A percentile compares a stretch with the other conserved stretches of the same genome.
Evolutionary conservation across 2,113 vertebrate species (phyloP).

Genomic region (Mastomys coucha): DNA sequence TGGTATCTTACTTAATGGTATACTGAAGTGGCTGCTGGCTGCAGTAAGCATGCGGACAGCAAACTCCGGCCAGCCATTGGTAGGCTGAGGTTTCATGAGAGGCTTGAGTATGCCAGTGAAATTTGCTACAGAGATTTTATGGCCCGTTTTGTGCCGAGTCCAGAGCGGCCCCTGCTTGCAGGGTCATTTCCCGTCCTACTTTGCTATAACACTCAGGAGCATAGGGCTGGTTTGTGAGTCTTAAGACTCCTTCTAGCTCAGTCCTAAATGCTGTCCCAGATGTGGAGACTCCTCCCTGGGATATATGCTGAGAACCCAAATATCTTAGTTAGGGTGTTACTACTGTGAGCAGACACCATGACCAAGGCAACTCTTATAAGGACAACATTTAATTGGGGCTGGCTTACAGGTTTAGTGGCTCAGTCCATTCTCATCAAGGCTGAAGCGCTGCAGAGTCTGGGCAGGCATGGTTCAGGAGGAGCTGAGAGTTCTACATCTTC

Average conservation of each 20-base stretch:
- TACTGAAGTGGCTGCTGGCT: neutral
- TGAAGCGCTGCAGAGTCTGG: too few relatives aligned
- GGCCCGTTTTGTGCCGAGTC: neutral
- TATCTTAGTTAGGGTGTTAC: too few relatives aligned
- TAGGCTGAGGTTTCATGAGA: neutral
- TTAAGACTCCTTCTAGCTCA: neutral
- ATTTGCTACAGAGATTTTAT: neutral
- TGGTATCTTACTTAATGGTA: neutral
- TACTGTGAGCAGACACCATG: too few relatives aligned
- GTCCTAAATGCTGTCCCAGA: neutral
- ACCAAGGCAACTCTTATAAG: too few relatives aligned
- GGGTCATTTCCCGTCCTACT: neutral
- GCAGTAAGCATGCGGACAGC: neutral
- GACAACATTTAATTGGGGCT: too few relatives aligned
- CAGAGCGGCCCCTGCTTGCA: neutral
- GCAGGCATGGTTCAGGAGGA: too few relatives aligned
- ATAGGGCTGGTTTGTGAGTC: neutral
- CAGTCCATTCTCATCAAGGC: too few relatives aligned
- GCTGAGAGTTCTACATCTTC: too few relatives aligned
- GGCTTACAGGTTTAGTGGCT: too few relatives aligned
- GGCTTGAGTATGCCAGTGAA: neutral
- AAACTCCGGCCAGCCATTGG: neutral
- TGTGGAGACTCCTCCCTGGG: rapidly evolving
- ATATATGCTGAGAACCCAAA: neutral
- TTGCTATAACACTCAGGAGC: neutral